Evolutionary conservation across 2,113 vertebrate genomes (phyloP).

Genomic region (Phainopepla nitens): DNA sequence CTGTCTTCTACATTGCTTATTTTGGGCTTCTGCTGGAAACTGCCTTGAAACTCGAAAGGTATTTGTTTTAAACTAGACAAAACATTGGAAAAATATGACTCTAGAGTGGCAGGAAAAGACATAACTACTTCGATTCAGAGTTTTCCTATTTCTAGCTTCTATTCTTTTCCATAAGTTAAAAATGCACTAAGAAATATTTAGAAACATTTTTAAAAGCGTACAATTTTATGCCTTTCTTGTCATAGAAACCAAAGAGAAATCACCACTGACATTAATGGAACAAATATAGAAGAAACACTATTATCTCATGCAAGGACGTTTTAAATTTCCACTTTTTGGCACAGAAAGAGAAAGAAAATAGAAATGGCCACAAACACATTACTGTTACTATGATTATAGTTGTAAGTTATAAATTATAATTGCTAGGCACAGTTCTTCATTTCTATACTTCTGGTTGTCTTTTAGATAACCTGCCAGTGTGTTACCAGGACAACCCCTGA

Average conservation of each 20-base stretch:
- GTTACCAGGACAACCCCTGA: neutral
- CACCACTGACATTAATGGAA: neutral
- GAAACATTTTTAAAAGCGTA: neutral
- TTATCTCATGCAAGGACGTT: neutral
- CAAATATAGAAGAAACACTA: neutral
- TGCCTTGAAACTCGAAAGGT: neutral
- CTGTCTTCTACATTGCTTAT: slow-evolving; percentile 17
- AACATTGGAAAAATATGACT: slow-evolving; percentile 12
- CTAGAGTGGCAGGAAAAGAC: neutral
- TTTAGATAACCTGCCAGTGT: neutral
- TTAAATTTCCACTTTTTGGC: neutral
- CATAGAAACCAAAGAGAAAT: neutral
- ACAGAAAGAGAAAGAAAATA: neutral
- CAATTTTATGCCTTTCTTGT: neutral
- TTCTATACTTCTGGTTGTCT: neutral
- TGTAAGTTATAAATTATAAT: neutral
- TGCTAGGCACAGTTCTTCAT: neutral
- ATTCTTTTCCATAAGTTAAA: neutral
- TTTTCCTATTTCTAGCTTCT: neutral
- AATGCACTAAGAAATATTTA: neutral
- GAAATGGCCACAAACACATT: neutral
- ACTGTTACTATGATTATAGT: neutral
- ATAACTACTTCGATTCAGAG: neutral
- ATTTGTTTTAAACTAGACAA: slow-evolving; percentile 22
- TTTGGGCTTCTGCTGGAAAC: slow-evolving; percentile 37